Percentiles rank a stretch among this genome's conserved stretches.
phyloP scores from a whole-genome alignment of 2,797 vertebrate genomes.

The Clarias platycephalus region DNA sequence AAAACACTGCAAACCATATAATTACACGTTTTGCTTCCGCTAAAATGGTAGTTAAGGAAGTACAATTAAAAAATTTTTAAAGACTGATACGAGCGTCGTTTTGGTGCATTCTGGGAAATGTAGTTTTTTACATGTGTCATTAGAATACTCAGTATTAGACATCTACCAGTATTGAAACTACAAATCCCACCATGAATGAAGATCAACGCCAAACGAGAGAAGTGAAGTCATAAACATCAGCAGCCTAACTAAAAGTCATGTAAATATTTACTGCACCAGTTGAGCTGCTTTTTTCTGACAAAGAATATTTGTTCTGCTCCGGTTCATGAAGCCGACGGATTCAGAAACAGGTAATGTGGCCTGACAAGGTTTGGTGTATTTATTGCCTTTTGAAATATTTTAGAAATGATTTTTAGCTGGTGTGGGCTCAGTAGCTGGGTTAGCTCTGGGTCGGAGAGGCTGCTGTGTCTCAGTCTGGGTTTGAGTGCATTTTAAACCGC shows the following conservation, averaged over 20 bases:
- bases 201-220: constrained; percentile 20
- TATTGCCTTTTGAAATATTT: background rate
- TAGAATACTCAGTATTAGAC: too few relatives aligned
- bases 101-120: constrained; percentile 29
- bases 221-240: constrained; percentile 67
- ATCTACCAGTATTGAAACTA: constrained; percentile 38
- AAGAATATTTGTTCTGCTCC: background rate
- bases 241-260: constrained; percentile 51
- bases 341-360: constrained; percentile 19
- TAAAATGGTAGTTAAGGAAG: background rate
- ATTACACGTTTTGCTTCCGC: background rate
- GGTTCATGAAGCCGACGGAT: background rate
- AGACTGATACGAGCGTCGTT: background rate
- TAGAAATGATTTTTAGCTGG: background rate
- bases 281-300: constrained; percentile 25
- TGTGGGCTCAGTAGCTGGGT: background rate
- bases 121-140: background rate
- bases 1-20: background rate
- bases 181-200: constrained; percentile 62
- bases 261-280: constrained; percentile 70
- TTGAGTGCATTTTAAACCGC: background rate
- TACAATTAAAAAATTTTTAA: background rate
- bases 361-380: background rate
- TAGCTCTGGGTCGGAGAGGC: background rate
- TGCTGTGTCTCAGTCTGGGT: background rate